Evolutionary conservation across 1,140 invertebrate genomes (phyloP).

Genomic region (Laupala kohalensis): DNA sequence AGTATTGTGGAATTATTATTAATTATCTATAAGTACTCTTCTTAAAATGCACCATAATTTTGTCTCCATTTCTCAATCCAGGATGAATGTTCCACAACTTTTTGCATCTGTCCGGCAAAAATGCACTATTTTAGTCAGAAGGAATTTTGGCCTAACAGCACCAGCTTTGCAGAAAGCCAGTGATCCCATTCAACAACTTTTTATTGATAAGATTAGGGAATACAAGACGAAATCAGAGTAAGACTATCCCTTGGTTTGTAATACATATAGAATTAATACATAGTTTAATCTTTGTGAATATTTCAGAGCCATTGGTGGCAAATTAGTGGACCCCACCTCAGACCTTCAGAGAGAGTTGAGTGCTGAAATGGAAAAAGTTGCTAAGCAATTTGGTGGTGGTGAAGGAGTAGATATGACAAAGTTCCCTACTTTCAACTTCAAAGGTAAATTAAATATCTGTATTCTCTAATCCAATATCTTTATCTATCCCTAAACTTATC

Average conservation of each 20-base stretch:
- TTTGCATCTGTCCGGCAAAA: background rate
- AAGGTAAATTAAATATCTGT: slow-evolving; percentile 28
- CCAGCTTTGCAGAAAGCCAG: slow-evolving; percentile 55
- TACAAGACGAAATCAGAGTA: slow-evolving; percentile 66
- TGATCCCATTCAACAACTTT: slow-evolving; percentile 88
- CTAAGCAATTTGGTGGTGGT: slow-evolving; percentile 61
- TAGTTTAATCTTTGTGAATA: background rate
- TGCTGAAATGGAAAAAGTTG: slow-evolving; percentile 65
- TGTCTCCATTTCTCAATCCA: slow-evolving; percentile 1
- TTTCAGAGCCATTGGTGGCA: slow-evolving; percentile 43
- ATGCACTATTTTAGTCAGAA: background rate
- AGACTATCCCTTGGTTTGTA: slow-evolving; percentile 21
- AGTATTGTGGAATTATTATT: too few relatives aligned
- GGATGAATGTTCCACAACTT: slow-evolving; percentile 7
- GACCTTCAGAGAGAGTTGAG: slow-evolving; percentile 58
- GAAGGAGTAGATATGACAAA: slow-evolving; percentile 68
- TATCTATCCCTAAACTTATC: too few relatives aligned
- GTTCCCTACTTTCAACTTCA: slow-evolving; percentile 75
- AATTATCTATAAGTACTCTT: too few relatives aligned
- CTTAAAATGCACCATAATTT: too few relatives aligned
- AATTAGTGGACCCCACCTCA: slow-evolving; percentile 67
- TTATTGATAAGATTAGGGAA: slow-evolving; percentile 83
- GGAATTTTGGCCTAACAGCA: slow-evolving; percentile 52
- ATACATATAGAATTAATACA: background rate
- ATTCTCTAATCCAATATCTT: too few relatives aligned